Evolutionary conservation across 2,113 vertebrate species (phyloP).

Genomic region (Cyprinodon tularosa): DNA sequence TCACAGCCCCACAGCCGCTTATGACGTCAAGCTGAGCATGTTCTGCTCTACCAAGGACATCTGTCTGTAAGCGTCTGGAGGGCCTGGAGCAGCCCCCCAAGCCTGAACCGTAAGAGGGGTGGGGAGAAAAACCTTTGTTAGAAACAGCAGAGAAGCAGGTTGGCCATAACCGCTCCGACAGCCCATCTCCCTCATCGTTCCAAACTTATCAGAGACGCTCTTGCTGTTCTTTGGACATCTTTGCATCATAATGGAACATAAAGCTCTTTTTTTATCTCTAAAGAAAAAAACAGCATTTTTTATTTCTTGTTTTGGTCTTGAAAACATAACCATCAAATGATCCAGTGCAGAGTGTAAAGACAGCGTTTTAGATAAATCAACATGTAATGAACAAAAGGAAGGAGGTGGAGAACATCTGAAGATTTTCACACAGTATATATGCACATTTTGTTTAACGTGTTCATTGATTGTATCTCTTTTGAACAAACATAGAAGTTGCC

Average conservation of each 20-base stretch:
- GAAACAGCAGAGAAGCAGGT: conserved; percentile 75
- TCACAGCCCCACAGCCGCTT: conserved; percentile 59
- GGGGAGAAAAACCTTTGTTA: conserved; percentile 74
- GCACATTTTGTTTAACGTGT: background rate
- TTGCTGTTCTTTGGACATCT: conserved; percentile 56
- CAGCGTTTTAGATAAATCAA: conserved; percentile 22
- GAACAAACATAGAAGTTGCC: background rate
- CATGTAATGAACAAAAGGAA: conserved; percentile 2
- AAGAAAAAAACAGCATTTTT: conserved; percentile 25
- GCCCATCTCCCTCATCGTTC: conserved; percentile 45
- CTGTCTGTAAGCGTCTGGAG: conserved; percentile 82
- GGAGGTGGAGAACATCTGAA: conserved; percentile 7
- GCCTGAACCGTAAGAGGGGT: conserved; percentile 38
- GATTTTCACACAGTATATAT: background rate
- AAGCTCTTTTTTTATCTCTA: conserved; percentile 34
- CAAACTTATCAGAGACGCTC: conserved; percentile 36
- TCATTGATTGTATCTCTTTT: background rate
- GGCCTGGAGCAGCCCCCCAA: conserved; percentile 64
- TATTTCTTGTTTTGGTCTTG: conserved; percentile 40
- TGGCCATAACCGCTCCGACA: conserved; percentile 63
- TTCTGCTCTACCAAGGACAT: conserved; percentile 82
- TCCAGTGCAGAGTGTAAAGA: no score
- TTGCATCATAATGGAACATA: conserved; percentile 64
- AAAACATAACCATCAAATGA: background rate
- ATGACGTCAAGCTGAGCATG: conserved; percentile 75